A percentile compares a stretch with the other conserved stretches of the same genome.
These are phyloP conservation scores for Hemicordylus capensis DNA, from an alignment of 2,113 vertebrate genomes.

Conservation along the genomic window DNA sequence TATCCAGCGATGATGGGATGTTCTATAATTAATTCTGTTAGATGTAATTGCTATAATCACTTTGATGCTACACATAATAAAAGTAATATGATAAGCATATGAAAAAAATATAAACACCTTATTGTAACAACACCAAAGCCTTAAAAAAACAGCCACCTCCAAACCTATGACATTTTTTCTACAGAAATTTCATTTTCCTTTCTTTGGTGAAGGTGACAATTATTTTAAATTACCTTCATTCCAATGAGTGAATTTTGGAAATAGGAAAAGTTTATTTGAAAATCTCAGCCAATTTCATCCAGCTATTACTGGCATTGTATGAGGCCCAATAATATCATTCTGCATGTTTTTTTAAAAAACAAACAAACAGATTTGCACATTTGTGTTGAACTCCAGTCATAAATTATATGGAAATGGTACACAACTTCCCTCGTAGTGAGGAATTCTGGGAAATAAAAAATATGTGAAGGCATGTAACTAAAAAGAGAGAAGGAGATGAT, in stretches of 20 bases:
- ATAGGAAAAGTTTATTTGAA: conserved; percentile 46
- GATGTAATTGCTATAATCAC: conserved; percentile 86
- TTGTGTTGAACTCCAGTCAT: conserved; percentile 6
- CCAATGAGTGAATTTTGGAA: conserved; percentile 57
- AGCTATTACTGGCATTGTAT: conserved; percentile 25
- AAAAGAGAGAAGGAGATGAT: conserved; percentile 47
- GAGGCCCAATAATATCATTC: conserved; percentile 34
- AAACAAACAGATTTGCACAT: conserved; percentile 12
- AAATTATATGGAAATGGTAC: conserved; percentile 4
- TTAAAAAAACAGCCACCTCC: conserved; percentile 19
- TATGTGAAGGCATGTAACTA: conserved; percentile 23
- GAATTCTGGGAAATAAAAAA: conserved; percentile 56
- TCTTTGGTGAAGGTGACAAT: conserved; percentile 41
- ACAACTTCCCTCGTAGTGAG: conserved; percentile 25
- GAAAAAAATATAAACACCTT: conserved; percentile 79
- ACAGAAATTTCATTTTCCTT: neutral
- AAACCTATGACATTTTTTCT: neutral
- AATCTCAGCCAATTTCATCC: conserved; percentile 28
- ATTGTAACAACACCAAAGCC: conserved; percentile 70
- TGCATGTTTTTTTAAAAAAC: neutral
- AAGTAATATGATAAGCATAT: conserved; percentile 80
- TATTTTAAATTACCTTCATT: conserved; percentile 30
- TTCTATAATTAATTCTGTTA: conserved; percentile 86
- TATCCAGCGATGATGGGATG: conserved; percentile 78
- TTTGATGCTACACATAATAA: conserved; percentile 85